Conservation (phyloP, 1,140 invertebrate genomes). For the Bombus ignitus region DNA sequence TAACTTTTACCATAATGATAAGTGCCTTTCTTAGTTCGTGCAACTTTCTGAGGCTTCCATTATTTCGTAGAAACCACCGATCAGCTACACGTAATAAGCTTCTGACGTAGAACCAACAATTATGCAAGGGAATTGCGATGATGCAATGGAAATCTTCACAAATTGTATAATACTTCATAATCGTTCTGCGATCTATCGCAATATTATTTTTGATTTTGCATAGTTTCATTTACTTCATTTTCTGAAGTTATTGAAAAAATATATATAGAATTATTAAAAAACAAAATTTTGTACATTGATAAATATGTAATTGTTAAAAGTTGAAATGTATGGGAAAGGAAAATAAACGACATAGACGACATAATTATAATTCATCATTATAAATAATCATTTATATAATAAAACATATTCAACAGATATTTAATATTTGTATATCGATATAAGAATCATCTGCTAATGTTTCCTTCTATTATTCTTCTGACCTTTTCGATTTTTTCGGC, state of each 20-base stretch:
- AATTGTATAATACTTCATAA: conserved; percentile 40
- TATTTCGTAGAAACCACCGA: conserved; percentile 22
- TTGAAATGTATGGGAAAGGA: neutral
- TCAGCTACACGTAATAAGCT: conserved; percentile 40
- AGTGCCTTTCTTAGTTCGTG: neutral
- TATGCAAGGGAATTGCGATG: conserved; percentile 45
- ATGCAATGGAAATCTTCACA: conserved; percentile 48
- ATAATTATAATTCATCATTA: neutral
- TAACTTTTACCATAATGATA: neutral
- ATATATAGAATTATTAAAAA: neutral
- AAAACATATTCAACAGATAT: neutral
- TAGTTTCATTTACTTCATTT: neutral
- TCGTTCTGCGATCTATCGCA: neutral
- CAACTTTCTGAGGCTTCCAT: conserved; percentile 43
- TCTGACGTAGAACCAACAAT: conserved; percentile 25
- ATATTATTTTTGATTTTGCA: conserved; percentile 24
- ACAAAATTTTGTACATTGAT: neutral
- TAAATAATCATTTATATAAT: conserved; percentile 6
- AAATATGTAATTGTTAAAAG: neutral
- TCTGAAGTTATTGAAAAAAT: neutral
- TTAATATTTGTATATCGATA: neutral
- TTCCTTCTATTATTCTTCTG: conserved; percentile 70
- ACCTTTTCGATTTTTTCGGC: conserved; percentile 71
- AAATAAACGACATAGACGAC: neutral
- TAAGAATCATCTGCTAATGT: conserved; percentile 53